phyloP scores from a whole-genome alignment of 2,888 invertebrate species.

The Lydus trimaculatus region DNA sequence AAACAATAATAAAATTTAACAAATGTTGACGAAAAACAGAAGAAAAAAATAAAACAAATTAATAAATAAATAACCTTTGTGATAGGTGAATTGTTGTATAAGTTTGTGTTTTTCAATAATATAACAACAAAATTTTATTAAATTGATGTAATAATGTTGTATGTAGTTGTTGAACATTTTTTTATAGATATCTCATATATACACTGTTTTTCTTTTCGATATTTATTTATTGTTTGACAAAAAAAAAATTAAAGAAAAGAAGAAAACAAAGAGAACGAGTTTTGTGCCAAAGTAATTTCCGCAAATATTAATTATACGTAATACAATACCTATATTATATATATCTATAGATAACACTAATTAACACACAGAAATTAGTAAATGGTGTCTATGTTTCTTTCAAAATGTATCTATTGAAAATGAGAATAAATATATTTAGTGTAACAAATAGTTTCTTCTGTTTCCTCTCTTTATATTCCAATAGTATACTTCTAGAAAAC shows the following conservation, averaged over 20 bases:
- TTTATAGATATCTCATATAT: neutral
- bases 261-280: neutral
- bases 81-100: slow-evolving; percentile 2
- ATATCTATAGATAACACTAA: neutral
- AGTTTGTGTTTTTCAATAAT: neutral
- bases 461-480: too few relatives aligned
- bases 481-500: too few relatives aligned
- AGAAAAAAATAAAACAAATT: too few relatives aligned
- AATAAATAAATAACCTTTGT: neutral
- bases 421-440: slow-evolving; percentile 2
- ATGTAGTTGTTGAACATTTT: neutral
- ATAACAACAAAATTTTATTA: neutral
- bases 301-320: neutral
- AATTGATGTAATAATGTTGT: slow-evolving; percentile 1
- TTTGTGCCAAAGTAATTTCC: neutral
- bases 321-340: too few relatives aligned
- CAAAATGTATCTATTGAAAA: neutral
- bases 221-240: neutral
- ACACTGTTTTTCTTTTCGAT: neutral
- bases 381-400: slow-evolving; percentile 2
- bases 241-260: neutral
- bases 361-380: slow-evolving; percentile 1
- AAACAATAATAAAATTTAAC: neutral
- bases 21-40: neutral
- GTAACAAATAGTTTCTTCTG: neutral